These are phyloP conservation scores for Mesoligia furuncula DNA, from an alignment of 2,888 invertebrate species.

Conservation along the genomic window DNA sequence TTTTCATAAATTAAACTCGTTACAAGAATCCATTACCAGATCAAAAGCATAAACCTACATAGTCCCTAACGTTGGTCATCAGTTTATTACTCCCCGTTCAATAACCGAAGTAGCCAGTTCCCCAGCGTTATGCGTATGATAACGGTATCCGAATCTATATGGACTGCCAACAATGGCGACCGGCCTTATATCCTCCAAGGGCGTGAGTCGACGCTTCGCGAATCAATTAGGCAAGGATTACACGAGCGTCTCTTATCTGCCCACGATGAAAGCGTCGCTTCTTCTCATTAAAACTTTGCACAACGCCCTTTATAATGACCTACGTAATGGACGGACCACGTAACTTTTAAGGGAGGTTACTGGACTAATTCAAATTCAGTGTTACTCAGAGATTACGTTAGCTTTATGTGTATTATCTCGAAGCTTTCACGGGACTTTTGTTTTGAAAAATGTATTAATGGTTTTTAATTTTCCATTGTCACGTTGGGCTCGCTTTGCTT, in stretches of 20 bases:
- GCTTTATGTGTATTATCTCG: conserved; percentile 62
- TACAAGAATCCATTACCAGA: conserved; percentile 26
- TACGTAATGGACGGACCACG: conserved; percentile 73
- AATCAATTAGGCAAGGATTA: conserved; percentile 83
- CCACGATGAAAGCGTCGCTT: conserved; percentile 72
- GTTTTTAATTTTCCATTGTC: conserved; percentile 64
- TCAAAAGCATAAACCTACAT: conserved; percentile 26
- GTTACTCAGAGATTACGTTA: conserved; percentile 65
- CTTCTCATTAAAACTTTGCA: conserved; percentile 84
- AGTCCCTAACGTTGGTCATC: conserved; percentile 19
- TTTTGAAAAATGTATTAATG: conserved; percentile 64
- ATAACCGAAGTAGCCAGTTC: conserved; percentile 43
- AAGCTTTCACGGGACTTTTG: conserved; percentile 48
- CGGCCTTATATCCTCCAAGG: conserved; percentile 61
- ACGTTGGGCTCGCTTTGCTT: conserved; percentile 38
- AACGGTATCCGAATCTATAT: conserved; percentile 62
- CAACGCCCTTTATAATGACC: conserved; percentile 79
- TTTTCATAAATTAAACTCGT: neutral
- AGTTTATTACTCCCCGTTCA: conserved; percentile 40
- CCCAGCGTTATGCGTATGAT: conserved; percentile 58
- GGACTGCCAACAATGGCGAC: conserved; percentile 54
- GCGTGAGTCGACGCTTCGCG: conserved; percentile 73
- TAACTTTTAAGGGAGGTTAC: conserved; percentile 70
- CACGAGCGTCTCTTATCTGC: conserved; percentile 71
- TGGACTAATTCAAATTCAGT: conserved; percentile 74